Evolutionary conservation across 2,113 vertebrate genomes (phyloP), one percentile per base, ranked within the genome.

Genomic region (Chrysemys picta): DNA sequence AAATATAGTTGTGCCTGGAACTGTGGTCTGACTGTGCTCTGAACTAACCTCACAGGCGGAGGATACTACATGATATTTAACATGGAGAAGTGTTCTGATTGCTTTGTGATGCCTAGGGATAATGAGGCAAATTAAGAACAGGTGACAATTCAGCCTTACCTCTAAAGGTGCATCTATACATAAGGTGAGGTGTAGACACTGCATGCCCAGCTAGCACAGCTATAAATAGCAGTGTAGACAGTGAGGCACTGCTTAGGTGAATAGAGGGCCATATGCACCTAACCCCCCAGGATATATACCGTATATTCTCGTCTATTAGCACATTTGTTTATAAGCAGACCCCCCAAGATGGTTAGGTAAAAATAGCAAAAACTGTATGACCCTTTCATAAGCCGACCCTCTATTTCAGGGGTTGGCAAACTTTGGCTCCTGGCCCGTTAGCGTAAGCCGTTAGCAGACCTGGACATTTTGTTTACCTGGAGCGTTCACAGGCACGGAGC

Each of bases 111-210:
- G 93, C 95, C 83, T 65, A 93, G 93, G 93, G 94, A 93, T 87
- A 94, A 91, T 94, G 89, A 95, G 85, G 35, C 88, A 91, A 95
- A 95, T 93, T 96, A 95, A 92, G 89, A 90, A 57, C 84, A 93
- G 92, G 87, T 79, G 65, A 52, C 91, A 84, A 90, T 85, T 94
- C 52, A 93, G 75, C 9, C 27, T 94, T 96, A 87, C 82, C 75
- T 93, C 87, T 93, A 14, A 62, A 19, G 31, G 6, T 8, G n/a
- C 29, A 35, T 35, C 29, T 65, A 4, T 31, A 35, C 31, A n/a
- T 35, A 16, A 65, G 31, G 65, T n/a, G 65, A 17, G 4, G 14
- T n/a, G 35, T n/a, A 69, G 65, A 69, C 65, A n/a, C 9, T 38
- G 35, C 65, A 69, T n/a, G 65, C 6, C 35, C 8, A n/a, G 35